Evolutionary conservation across 2,888 invertebrate genomes (phyloP), one percentile per base, ranked within the genome.

Genomic region (Drosophila multiciliata): DNA sequence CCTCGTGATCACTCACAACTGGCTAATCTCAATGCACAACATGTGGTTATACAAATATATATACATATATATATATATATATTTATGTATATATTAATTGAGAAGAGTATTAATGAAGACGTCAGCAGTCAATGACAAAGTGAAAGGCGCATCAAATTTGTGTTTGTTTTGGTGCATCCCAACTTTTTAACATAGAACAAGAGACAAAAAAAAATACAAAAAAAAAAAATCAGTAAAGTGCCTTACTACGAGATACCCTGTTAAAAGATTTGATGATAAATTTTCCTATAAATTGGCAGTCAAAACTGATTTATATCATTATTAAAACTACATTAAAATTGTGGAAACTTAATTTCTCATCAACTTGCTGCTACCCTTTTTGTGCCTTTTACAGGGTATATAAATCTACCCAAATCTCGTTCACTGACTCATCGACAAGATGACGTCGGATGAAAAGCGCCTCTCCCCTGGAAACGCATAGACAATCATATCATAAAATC

Each of bases 41-140:
- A 55, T 63, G 57, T 55, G 50, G 71, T 20, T 36, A 17, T 23
- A 23, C 17, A 40, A 3, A 40, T 2, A 48, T 15, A 7, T 1
- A 45, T 2, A 45, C 3, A 48, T 3, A 23, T 12, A 45, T n/a
- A n/a, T 23, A 23, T 48, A 48, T 26, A 26, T 17, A 49, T 15
- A 9, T 36, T 26, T 33, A 3, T 9, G 23, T 23, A 33, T 33
- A 20, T 20, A 6, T 12, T 5, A 1, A 49, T 20, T 60, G 50
- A 36, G 48, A 57, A 48, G 42, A 60, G 83, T 87, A 91, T 91
- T 91, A 91, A 91, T 91, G 91, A 91, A 91, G 91, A 82, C 89
- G 91, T 92, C 91, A 91, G 84, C 82, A 73, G 69, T 80, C 90
- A 91, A 78, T 83, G 80, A 72, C 70, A 62, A 66, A 81, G 76